Evolutionary conservation across 1,140 invertebrate genomes (phyloP), one percentile per base, ranked within the genome.

Genomic region (Zaprionus gabonicus): DNA sequence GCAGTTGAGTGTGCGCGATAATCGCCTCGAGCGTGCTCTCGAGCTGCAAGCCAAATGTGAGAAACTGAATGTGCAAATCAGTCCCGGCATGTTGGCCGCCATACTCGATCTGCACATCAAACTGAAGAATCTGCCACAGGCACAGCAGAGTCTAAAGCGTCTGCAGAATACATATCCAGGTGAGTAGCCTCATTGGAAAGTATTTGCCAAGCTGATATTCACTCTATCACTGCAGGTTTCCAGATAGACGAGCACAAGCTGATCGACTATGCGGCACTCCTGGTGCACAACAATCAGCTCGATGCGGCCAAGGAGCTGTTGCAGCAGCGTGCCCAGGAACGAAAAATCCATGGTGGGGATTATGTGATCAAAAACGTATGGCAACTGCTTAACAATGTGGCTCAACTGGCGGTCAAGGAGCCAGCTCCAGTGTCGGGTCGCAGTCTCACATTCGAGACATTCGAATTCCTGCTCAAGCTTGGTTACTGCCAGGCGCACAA

Each of bases 191-290:
- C 1, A 2, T 59, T n/a, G 41, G 38, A 41, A 17, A 9, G n/a
- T 3, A 17, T 10, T 9, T 9, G n/a, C 41, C n/a, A 17, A 9
- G n/a, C 23, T 65, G 3, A 4, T 15, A 38, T 41, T 6, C 44
- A 46, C 41, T 31, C 28, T 9, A 12, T 13, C 15, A 9, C 31
- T 68, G 4, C 46, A 92, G 68, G 81, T 3, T 94, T 94, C 71
- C 68, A 66, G n/a, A 72, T 95, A 6, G 94, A 95, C 74, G 91
- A 86, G 60, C 93, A 91, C 51, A 95, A 95, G 81, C 82, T 94
- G 36, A 78, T 95, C 13, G 91, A 93, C 71, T 94, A 91, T 27
- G 94, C 93, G 1, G 88, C 74, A 0, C 69, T 93, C 1, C 64
- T 95, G n/a, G 82, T 94, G 0, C 72, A 93, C 5, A 69, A 93